Conservation (phyloP, 2,113 vertebrate species). For the Orthonyx spaldingii region DNA sequence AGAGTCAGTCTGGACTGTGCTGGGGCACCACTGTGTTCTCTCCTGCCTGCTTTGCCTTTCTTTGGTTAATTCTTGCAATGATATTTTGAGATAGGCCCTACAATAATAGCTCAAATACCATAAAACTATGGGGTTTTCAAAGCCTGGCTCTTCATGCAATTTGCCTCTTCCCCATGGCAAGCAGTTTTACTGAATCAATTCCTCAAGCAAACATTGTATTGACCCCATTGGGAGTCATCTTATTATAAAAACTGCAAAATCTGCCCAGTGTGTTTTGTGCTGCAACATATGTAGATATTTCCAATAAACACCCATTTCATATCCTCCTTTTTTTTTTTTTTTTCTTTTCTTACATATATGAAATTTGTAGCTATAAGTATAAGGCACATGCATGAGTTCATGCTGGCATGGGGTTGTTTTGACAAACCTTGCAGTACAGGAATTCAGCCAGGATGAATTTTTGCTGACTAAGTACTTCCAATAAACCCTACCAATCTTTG, state of each 20-base stretch:
- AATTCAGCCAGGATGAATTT: conserved; percentile 10
- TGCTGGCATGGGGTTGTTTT: background rate
- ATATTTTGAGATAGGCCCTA: background rate
- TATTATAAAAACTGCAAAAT: background rate
- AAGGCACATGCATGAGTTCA: background rate
- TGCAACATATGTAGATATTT: background rate
- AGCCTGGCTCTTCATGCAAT: background rate
- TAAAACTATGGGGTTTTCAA: background rate
- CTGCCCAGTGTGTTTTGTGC: background rate
- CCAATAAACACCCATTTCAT: background rate
- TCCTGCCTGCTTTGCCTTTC: background rate
- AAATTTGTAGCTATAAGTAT: background rate
- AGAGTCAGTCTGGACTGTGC: background rate
- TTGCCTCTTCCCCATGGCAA: background rate
- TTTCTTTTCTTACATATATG: background rate
- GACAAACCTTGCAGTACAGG: background rate
- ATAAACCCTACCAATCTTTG: conserved; percentile 5
- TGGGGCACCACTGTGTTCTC: background rate
- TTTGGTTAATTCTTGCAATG: conserved; percentile 14
- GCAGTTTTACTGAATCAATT: background rate
- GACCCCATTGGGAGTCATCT: background rate
- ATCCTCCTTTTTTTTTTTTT: background rate
- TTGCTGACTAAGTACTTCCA: conserved; percentile 22
- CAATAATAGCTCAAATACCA: background rate
- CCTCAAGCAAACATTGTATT: conserved; percentile 1